Percentiles rank a stretch among this genome's conserved stretches.
phyloP scores from a whole-genome alignment of 2,888 invertebrate species.

The Tetramorium bicarinatum region DNA sequence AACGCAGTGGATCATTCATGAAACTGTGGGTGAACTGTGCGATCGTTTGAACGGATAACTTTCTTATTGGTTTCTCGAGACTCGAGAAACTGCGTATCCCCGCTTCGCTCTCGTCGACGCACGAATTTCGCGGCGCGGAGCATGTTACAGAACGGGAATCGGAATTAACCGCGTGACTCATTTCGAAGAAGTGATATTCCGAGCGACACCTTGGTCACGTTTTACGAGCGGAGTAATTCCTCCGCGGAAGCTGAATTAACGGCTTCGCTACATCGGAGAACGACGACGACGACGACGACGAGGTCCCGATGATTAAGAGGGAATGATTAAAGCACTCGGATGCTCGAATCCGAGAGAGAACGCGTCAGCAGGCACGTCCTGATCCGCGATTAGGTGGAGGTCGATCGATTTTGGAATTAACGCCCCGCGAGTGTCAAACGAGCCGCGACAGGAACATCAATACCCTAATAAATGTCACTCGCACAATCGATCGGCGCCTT shows the following conservation, averaged over 20 bases:
- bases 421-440: constrained; percentile 26
- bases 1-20: background rate
- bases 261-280: background rate
- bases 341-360: background rate
- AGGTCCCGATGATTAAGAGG: background rate
- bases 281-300: background rate
- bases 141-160: constrained; percentile 16
- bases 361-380: background rate
- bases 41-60: constrained; percentile 1
- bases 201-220: constrained; percentile 30
- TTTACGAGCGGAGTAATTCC: constrained; percentile 32
- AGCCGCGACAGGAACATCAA: constrained; percentile 37
- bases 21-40: constrained; percentile 21
- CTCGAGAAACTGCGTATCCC: background rate
- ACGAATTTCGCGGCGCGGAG: background rate
- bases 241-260: constrained; percentile 25
- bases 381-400: constrained; percentile 34
- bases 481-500: constrained; percentile 47
- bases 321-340: constrained; percentile 18
- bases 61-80: background rate
- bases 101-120: background rate
- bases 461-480: constrained; percentile 47
- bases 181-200: constrained; percentile 17
- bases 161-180: constrained; percentile 49
- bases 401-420: constrained; percentile 39